Conservation (phyloP, 2,797 vertebrate species). For the Coregonus sp. region DNA sequence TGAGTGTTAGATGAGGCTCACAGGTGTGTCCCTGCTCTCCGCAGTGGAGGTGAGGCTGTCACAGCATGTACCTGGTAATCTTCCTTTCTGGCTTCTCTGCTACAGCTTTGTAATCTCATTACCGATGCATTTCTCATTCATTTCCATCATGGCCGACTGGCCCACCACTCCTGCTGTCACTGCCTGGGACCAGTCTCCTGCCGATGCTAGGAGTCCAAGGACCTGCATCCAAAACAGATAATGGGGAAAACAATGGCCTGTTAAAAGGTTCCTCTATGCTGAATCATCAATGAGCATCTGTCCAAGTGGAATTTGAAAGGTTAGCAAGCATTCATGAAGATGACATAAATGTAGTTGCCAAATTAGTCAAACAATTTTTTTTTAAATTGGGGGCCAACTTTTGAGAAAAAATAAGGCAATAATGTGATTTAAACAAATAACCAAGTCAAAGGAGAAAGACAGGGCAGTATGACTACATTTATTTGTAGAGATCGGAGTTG, state of each 20-base stretch:
- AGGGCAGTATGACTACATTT: background rate
- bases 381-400: background rate
- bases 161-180: conserved; percentile 50
- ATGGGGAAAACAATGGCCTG: conserved; percentile 34
- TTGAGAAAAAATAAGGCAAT: background rate
- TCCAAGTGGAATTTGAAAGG: conserved; percentile 32
- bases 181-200: conserved; percentile 43
- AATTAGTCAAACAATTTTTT: background rate
- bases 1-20: conserved; percentile 14
- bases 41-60: conserved; percentile 25
- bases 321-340: conserved; percentile 28
- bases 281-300: conserved; percentile 65
- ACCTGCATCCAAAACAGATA: conserved; percentile 45
- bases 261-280: conserved; percentile 34
- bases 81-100: conserved; percentile 45
- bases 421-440: background rate
- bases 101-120: conserved; percentile 69
- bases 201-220: conserved; percentile 32
- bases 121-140: conserved; percentile 71
- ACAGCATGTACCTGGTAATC: conserved; percentile 58
- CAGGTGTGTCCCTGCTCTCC: conserved; percentile 35
- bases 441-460: background rate
- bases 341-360: background rate
- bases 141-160: conserved; percentile 63
- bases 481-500: background rate